A percentile compares a stretch with the other conserved stretches of the same genome.
These are phyloP conservation scores for Tympanuchus pallidicinctus DNA, from an alignment of 2,113 vertebrate species.

Conservation along the genomic window DNA sequence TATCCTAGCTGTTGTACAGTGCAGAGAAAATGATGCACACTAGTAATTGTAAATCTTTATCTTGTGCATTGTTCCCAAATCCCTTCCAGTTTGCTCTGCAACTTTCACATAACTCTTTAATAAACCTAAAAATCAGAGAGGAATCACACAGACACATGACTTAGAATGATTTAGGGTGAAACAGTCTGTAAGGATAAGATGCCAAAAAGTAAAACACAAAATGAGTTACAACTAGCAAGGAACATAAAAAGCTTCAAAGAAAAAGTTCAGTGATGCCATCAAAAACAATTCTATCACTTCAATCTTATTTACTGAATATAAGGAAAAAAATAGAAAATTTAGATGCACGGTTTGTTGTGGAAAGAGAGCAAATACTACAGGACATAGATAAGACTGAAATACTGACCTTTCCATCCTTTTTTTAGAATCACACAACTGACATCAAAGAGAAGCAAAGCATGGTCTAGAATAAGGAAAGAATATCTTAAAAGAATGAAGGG, in stretches of 20 bases:
- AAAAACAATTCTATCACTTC: background rate
- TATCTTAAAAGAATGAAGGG: background rate
- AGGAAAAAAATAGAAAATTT: background rate
- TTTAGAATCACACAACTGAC: background rate
- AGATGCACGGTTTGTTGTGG: rapidly evolving
- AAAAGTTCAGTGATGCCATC: background rate
- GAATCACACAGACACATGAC: background rate
- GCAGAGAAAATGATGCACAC: background rate
- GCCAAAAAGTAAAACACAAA: background rate
- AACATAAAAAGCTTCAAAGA: background rate
- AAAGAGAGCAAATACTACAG: background rate
- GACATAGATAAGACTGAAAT: constrained; percentile 12
- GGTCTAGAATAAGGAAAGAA: background rate
- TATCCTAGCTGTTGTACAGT: background rate
- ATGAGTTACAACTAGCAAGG: background rate
- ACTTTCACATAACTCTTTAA: background rate
- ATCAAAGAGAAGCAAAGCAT: background rate
- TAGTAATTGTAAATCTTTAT: background rate
- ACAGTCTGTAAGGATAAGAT: background rate
- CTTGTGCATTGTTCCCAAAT: background rate
- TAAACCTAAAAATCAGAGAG: background rate
- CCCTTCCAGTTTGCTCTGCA: background rate
- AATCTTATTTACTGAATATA: background rate
- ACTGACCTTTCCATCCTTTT: background rate
- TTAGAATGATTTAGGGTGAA: background rate